Evolutionary conservation across 2,113 vertebrate species (phyloP).

Genomic region (Columba janthina): DNA sequence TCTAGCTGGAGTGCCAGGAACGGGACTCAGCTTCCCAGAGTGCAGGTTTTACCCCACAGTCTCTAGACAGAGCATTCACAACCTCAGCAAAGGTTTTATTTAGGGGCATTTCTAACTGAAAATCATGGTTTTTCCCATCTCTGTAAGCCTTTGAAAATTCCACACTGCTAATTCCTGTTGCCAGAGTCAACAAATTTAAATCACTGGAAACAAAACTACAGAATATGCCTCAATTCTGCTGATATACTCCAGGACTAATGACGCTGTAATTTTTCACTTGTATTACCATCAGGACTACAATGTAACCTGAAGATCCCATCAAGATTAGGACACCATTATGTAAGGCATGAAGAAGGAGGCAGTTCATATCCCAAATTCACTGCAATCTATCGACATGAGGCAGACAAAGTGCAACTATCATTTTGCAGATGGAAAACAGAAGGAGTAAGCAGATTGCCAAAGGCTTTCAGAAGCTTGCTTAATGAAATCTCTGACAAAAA

Average conservation of each 20-base stretch:
- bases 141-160: not conserved
- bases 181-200: not conserved
- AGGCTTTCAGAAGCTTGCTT: slow-evolving; percentile 40
- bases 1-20: not conserved
- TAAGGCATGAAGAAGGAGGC: not conserved
- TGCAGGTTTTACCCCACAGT: not conserved
- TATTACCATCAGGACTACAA: not conserved
- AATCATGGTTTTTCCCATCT: not conserved
- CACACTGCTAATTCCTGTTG: not conserved
- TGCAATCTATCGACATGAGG: not conserved
- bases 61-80: not conserved
- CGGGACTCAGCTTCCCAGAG: not conserved
- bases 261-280: not conserved
- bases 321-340: not conserved
- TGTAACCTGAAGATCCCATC: not conserved
- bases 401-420: slow-evolving; percentile 17
- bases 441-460: slow-evolving; percentile 55
- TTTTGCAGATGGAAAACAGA: slow-evolving; percentile 58
- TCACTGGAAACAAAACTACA: not conserved
- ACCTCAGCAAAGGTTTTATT: not conserved
- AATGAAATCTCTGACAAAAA: slow-evolving; percentile 46
- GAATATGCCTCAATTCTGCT: not conserved
- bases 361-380: not conserved
- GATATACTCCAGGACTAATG: not conserved
- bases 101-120: not conserved